Percentiles rank a stretch among this genome's conserved stretches.
These are phyloP conservation scores for Mohoua ochrocephala DNA, from an alignment of 2,113 vertebrate genomes.

Conservation along the genomic window DNA sequence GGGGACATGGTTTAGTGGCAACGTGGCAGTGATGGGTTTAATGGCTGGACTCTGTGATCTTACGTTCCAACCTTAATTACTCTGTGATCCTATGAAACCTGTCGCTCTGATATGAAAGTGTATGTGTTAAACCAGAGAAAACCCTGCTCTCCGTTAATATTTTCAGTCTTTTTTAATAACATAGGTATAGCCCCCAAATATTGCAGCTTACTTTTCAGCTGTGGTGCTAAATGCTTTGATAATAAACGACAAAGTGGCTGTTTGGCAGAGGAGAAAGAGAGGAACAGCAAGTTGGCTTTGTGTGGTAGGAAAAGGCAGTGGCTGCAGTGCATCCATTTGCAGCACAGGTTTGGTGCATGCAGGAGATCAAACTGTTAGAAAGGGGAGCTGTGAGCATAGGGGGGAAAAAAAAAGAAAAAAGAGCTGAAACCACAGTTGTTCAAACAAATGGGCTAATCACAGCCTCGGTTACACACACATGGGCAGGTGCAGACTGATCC, in stretches of 20 bases:
- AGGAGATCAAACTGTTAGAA: neutral
- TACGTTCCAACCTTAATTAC: neutral
- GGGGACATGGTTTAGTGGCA: neutral
- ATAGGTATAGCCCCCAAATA: neutral
- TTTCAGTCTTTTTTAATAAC: neutral
- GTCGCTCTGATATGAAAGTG: neutral
- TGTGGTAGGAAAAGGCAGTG: neutral
- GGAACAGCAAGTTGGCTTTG: neutral
- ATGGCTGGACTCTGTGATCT: rapidly evolving
- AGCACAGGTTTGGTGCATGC: neutral
- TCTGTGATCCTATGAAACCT: neutral
- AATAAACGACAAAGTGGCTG: neutral
- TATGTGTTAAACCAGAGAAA: neutral
- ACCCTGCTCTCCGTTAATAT: neutral
- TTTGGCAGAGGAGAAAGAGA: neutral
- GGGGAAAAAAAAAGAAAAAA: rapidly evolving
- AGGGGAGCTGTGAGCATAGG: neutral
- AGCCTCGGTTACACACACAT: neutral
- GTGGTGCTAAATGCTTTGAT: neutral
- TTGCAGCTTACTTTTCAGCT: neutral
- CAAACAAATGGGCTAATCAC: neutral
- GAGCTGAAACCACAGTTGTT: constrained; percentile 24
- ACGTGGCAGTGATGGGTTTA: neutral
- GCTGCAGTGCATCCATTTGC: neutral
- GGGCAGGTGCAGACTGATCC: constrained; percentile 24